Base-by-base conservation (phyloP, 2,113 vertebrate species). In the Tyto alba region DNA sequence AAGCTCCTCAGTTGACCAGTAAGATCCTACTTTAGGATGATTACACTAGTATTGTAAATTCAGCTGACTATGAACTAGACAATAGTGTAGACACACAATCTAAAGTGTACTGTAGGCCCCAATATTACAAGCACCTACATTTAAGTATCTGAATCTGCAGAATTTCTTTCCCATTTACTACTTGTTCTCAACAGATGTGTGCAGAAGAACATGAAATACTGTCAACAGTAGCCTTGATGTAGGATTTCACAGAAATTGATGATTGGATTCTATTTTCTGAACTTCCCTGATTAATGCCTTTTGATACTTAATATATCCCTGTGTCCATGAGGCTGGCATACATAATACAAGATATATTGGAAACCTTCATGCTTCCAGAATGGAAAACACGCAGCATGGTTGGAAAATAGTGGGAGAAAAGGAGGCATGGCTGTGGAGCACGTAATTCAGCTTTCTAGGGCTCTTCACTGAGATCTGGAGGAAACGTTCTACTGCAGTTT, bases 351-450 rank as follows among this genome's bases (percentile, higher is more conserved):
- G 19, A 29, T n/a, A 26, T 38, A 53, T 3, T 25, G 50, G 45
- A 87, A 81, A 81, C 9, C 9, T 47, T 89, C 45, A 66, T 18
- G 10, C 1, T 40, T 81, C 4, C 30, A 57, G 38, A 90, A 78
- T 41, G 50, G 32, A 60, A 16, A 69, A 47, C 27, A 30, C 2
- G 5, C 5, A 6, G 34, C 0, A 0, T 16, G 18, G 7, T 2
- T 81, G 40, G 18, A 84, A 93, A 69, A 77, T 32, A n/a, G 17
- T 43, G 20, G 15, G 9, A 81, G n/a, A 32, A 72, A 72, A 68
- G 9, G 15, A 83, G 16, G 13, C 17, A 38, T 3, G 4, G 4
- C 4, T 80, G 7, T 36, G 11, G 19, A 53, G 11, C 11, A 52
- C 0, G 1, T 7, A 82, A 36, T 13, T 90, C 10, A 23, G 5